phyloP scores from a whole-genome alignment of 1,140 invertebrate genomes.

The Cherax quadricarinatus region DNA sequence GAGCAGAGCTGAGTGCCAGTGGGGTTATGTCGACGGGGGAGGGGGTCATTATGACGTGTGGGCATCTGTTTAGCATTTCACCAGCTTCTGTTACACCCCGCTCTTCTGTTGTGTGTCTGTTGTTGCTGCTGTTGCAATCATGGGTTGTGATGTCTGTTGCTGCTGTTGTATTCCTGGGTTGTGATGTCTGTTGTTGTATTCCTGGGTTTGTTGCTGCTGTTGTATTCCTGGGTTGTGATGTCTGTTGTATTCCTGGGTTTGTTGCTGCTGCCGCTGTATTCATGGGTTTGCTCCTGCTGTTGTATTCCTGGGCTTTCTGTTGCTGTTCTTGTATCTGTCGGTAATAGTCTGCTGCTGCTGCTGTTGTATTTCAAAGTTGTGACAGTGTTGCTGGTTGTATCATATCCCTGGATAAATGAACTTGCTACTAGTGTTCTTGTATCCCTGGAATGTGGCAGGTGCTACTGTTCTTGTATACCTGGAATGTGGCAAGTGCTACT shows the following conservation, averaged over 20 bases:
- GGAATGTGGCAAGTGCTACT: too few species aligned
- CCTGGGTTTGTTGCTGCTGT: background rate
- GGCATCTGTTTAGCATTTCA: background rate
- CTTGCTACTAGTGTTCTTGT: too few species aligned
- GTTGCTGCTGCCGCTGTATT: too few species aligned
- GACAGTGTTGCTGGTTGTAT: too few species aligned
- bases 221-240: background rate
- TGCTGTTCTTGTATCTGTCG: background rate
- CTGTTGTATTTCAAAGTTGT: background rate
- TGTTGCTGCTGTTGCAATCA: background rate
- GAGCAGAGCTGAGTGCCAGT: background rate
- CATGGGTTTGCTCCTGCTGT: too few species aligned
- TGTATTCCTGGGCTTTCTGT: background rate
- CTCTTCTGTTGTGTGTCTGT: background rate
- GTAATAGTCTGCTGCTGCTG: background rate
- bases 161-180: background rate
- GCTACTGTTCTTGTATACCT: too few species aligned
- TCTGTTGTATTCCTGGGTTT: too few species aligned
- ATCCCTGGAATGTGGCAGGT: too few species aligned
- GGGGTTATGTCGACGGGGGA: background rate
- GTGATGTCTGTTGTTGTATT: background rate
- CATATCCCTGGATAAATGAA: background rate
- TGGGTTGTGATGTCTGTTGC: background rate
- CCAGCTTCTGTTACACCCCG: conserved; percentile 1
- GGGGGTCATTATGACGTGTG: background rate